Conservation (phyloP, 23 tunicate species). For the Aplidium turbinatum region DNA sequence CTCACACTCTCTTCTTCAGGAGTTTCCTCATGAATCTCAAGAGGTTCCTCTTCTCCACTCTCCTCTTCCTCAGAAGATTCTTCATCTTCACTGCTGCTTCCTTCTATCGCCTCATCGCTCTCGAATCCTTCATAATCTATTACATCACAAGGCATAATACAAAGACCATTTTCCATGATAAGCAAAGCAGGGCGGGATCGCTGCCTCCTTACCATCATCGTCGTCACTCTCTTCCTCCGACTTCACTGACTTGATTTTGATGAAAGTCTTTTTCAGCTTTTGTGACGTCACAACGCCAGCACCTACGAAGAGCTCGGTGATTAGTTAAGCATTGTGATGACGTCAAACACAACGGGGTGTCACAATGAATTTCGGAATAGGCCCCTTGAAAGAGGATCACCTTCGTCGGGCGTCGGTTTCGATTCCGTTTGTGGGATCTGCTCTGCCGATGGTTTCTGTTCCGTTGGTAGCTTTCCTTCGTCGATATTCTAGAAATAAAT, state of each 20-base stretch:
- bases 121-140: slow-evolving; percentile 69
- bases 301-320: no score
- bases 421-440: no score
- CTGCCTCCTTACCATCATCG: slow-evolving; percentile 9
- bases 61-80: slow-evolving; percentile 55
- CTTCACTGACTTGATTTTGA: slow-evolving; percentile 40
- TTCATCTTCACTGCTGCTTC: slow-evolving; percentile 66
- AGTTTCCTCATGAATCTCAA: slow-evolving; percentile 30
- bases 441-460: no score
- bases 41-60: slow-evolving; percentile 19
- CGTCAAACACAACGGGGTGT: no score
- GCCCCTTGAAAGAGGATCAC: no score
- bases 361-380: no score
- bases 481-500: no score
- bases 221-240: slow-evolving; percentile 28
- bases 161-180: background rate
- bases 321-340: no score
- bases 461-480: no score
- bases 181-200: background rate
- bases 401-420: no score
- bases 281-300: background rate
- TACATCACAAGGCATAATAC: background rate
- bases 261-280: slow-evolving; percentile 38
- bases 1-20: slow-evolving; percentile 27
- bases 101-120: slow-evolving; percentile 82